Conservation (phyloP, 2,888 invertebrate species). For the Geophilus truncorum region DNA sequence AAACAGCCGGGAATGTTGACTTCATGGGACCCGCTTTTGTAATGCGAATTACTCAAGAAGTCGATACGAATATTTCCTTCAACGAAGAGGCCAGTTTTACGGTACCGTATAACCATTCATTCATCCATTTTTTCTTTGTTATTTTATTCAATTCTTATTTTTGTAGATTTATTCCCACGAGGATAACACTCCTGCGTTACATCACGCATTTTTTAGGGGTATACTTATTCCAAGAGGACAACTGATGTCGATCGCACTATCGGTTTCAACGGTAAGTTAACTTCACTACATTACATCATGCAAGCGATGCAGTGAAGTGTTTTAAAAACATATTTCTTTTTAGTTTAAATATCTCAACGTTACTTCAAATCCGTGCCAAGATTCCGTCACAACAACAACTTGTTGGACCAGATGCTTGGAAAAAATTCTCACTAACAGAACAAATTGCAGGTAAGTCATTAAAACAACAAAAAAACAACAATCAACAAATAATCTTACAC, state of each 20-base stretch:
- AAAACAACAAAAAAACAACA: no score
- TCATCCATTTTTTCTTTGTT: not conserved
- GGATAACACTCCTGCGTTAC: not conserved
- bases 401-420: conserved; percentile 8
- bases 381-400: not conserved
- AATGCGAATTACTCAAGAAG: not conserved
- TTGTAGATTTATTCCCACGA: conserved; percentile 30
- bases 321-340: no score
- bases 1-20: not conserved
- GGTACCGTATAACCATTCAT: no score
- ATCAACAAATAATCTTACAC: not conserved
- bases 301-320: not conserved
- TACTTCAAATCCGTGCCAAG: not conserved
- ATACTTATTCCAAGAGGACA: not conserved
- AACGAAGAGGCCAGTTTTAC: not conserved
- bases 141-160: not conserved
- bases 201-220: conserved; percentile 32
- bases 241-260: not conserved
- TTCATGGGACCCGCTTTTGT: conserved; percentile 25
- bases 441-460: not conserved
- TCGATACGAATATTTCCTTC: not conserved
- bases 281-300: not conserved
- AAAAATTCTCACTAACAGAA: not conserved
- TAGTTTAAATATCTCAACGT: not conserved
- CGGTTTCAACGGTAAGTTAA: conserved; percentile 16